Evolutionary conservation across 2,797 vertebrate genomes (phyloP).

Genomic region (Sebastes variabilis): DNA sequence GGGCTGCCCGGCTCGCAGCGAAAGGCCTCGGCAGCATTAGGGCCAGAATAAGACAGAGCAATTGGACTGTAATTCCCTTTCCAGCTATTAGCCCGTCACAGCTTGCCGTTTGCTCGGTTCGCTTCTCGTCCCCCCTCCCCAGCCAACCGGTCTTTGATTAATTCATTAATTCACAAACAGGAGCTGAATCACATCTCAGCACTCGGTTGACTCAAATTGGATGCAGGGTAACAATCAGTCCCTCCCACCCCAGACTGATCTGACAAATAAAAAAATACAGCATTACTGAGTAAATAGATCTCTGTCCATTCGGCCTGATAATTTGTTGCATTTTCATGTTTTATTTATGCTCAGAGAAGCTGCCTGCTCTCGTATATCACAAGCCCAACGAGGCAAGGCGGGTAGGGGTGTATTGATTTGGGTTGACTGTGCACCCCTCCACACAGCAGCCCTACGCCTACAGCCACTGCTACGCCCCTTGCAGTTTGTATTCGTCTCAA

Average conservation of each 20-base stretch:
- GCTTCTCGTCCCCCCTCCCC: slow-evolving; percentile 54
- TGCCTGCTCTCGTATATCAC: slow-evolving; percentile 77
- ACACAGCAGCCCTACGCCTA: slow-evolving; percentile 46
- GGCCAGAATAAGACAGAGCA: slow-evolving; percentile 76
- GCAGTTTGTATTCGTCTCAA: slow-evolving; percentile 74
- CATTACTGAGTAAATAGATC: slow-evolving; percentile 74
- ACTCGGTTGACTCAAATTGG: slow-evolving; percentile 72
- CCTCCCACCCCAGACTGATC: slow-evolving; percentile 53
- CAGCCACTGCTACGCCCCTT: slow-evolving; percentile 49
- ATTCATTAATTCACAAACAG: slow-evolving; percentile 82
- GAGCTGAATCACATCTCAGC: slow-evolving; percentile 76
- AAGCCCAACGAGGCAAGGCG: slow-evolving; percentile 71
- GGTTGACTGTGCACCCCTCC: slow-evolving; percentile 64
- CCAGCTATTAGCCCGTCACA: slow-evolving; percentile 77
- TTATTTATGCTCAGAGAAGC: slow-evolving; percentile 80
- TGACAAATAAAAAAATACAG: slow-evolving; percentile 69
- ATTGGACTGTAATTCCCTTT: slow-evolving; percentile 84
- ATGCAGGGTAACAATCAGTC: slow-evolving; percentile 72
- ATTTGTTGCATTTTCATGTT: slow-evolving; percentile 82
- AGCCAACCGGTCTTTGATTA: slow-evolving; percentile 74
- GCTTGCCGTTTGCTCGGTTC: slow-evolving; percentile 63
- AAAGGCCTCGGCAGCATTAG: slow-evolving; percentile 72
- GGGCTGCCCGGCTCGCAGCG: slow-evolving; percentile 62
- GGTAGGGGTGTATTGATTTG: slow-evolving; percentile 77
- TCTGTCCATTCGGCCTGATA: slow-evolving; percentile 75